Evolutionary conservation across 2,797 vertebrate genomes (phyloP).

Genomic region (Danio kyathit): DNA sequence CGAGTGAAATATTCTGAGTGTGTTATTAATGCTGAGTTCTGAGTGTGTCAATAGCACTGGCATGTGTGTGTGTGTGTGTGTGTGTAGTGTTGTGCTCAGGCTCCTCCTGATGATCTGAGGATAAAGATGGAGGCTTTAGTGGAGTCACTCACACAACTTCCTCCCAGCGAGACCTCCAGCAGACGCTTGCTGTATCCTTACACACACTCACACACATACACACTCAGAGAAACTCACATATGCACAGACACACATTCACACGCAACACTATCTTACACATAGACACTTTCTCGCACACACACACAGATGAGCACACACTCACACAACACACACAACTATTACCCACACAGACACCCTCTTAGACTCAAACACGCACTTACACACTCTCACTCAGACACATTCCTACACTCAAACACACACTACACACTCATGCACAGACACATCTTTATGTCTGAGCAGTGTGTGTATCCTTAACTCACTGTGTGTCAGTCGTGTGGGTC

Average conservation of each 20-base stretch:
- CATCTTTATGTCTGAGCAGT: too few relatives aligned
- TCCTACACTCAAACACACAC: not conserved
- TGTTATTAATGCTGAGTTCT: not conserved
- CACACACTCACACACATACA: constrained; percentile 54
- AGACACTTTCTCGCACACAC: too few relatives aligned
- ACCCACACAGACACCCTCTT: too few relatives aligned
- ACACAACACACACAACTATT: not conserved
- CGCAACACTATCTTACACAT: not conserved
- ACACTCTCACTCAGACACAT: constrained; percentile 31
- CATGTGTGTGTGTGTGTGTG: not conserved
- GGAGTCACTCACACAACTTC: constrained; percentile 42
- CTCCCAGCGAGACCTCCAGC: constrained; percentile 2
- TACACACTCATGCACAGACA: too few relatives aligned
- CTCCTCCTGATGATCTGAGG: constrained; percentile 46
- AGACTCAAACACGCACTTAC: too few relatives aligned
- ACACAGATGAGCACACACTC: not conserved
- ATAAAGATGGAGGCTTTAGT: constrained; percentile 43
- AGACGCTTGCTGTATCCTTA: constrained; percentile 44
- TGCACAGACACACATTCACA: not conserved
- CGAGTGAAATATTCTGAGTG: not conserved
- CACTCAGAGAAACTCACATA: not conserved
- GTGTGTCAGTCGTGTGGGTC: constrained; percentile 18
- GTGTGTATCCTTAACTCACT: constrained; percentile 11
- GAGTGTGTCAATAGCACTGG: not conserved
- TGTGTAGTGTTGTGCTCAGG: constrained; percentile 38